Evolutionary conservation across 2,888 invertebrate species (phyloP).

Genomic region (Plagodis dolabraria): DNA sequence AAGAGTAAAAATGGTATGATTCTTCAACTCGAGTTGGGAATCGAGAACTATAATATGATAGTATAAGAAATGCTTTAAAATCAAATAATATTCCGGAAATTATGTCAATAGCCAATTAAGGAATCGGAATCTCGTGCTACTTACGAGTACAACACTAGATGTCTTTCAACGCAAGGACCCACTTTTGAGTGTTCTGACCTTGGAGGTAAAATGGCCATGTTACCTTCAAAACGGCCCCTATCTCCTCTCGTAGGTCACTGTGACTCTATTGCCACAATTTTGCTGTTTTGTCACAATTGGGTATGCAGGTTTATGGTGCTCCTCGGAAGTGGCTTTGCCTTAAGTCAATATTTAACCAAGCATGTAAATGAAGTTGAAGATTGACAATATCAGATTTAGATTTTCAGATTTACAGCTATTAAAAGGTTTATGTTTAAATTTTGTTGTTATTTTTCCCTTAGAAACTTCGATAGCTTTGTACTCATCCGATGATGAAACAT

Average conservation of each 20-base stretch:
- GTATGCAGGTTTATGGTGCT: slow-evolving; percentile 13
- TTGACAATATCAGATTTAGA: not conserved
- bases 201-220: slow-evolving; percentile 23
- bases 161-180: slow-evolving; percentile 5
- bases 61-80: too few species aligned
- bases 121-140: not conserved
- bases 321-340: slow-evolving; percentile 2
- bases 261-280: slow-evolving; percentile 16
- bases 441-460: too few species aligned
- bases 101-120: too few species aligned
- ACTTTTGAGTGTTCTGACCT: slow-evolving; percentile 27
- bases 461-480: too few species aligned
- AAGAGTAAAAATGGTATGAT: too few species aligned
- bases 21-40: too few species aligned
- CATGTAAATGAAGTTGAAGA: not conserved
- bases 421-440: too few species aligned
- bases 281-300: slow-evolving; percentile 15
- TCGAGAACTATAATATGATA: too few species aligned
- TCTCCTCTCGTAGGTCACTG: slow-evolving; percentile 18
- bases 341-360: not conserved
- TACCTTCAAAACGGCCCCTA: slow-evolving; percentile 21
- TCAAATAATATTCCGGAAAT: too few species aligned
- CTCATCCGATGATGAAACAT: too few species aligned
- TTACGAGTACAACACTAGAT: slow-evolving; percentile 16
- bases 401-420: too few species aligned